These are phyloP conservation scores for Dexiosoma caninum DNA, from an alignment of 2,888 invertebrate species.

Conservation along the genomic window DNA sequence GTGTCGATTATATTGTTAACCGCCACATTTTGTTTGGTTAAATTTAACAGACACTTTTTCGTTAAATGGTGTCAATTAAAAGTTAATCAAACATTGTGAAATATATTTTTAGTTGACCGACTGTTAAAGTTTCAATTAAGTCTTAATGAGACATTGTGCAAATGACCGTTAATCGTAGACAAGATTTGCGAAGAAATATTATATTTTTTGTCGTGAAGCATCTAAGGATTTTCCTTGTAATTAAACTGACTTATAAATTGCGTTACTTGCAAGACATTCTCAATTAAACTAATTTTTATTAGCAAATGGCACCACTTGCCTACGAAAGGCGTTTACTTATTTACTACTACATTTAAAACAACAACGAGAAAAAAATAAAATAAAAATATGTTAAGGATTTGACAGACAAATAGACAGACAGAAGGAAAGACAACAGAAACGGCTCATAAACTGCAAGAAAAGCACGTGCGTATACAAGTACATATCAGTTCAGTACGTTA, in stretches of 20 bases:
- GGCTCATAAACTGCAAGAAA: slow-evolving; percentile 23
- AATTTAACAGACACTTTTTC: no score
- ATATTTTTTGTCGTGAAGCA: no score
- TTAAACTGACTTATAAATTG: slow-evolving; percentile 14
- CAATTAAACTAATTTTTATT: slow-evolving; percentile 38
- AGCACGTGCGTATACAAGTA: slow-evolving; percentile 54
- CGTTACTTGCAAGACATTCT: background rate
- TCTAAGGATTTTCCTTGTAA: background rate
- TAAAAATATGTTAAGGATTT: background rate
- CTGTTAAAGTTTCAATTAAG: no score
- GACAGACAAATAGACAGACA: slow-evolving; percentile 25
- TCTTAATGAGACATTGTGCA: no score
- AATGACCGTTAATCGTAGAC: no score
- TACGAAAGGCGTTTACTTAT: slow-evolving; percentile 40
- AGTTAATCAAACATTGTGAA: no score
- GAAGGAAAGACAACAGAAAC: background rate
- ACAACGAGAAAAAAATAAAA: background rate
- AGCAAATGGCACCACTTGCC: slow-evolving; percentile 35
- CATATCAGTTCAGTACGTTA: slow-evolving; percentile 38
- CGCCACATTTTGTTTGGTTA: no score
- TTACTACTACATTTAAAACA: background rate
- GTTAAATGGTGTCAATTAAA: no score
- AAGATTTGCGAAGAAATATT: no score
- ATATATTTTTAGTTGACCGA: no score
- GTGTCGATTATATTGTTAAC: no score